Conservation (phyloP, 2,888 invertebrate genomes). For the Agriopis marginaria region DNA sequence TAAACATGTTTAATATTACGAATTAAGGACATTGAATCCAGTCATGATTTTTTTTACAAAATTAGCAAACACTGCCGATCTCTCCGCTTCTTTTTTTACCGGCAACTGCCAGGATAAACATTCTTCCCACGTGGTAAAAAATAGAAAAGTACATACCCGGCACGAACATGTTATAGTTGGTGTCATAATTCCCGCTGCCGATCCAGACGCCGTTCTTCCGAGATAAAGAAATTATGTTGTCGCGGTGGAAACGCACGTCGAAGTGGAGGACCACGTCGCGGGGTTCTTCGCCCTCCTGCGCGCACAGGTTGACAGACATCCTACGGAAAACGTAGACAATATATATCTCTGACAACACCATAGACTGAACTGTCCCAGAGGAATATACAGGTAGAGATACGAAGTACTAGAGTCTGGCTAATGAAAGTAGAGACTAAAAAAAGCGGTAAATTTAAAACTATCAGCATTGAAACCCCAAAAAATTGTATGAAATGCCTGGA, state of each 20-base stretch:
- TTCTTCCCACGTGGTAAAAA: neutral
- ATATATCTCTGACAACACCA: too few relatives aligned
- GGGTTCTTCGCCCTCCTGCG: constrained; percentile 80
- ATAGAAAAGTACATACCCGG: constrained; percentile 64
- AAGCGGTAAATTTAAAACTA: too few relatives aligned
- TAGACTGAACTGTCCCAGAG: too few relatives aligned
- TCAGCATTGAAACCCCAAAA: too few relatives aligned
- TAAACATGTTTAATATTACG: too few relatives aligned
- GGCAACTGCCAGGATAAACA: neutral
- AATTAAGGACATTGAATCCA: too few relatives aligned
- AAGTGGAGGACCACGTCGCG: constrained; percentile 80
- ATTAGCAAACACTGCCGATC: too few relatives aligned
- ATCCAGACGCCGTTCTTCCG: constrained; percentile 81
- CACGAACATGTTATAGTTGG: constrained; percentile 83
- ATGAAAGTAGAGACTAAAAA: too few relatives aligned
- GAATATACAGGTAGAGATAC: too few relatives aligned
- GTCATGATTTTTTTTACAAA: too few relatives aligned
- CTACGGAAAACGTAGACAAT: constrained; percentile 48
- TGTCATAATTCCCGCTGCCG: constrained; percentile 80
- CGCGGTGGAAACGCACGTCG: constrained; percentile 79
- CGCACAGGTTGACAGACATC: constrained; percentile 81
- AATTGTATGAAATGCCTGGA: too few relatives aligned
- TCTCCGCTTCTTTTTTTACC: neutral
- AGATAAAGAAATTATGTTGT: constrained; percentile 80
- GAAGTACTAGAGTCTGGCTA: too few relatives aligned